Evolutionary conservation across 2,888 invertebrate genomes (phyloP).

Genomic region (Lydus trimaculatus): DNA sequence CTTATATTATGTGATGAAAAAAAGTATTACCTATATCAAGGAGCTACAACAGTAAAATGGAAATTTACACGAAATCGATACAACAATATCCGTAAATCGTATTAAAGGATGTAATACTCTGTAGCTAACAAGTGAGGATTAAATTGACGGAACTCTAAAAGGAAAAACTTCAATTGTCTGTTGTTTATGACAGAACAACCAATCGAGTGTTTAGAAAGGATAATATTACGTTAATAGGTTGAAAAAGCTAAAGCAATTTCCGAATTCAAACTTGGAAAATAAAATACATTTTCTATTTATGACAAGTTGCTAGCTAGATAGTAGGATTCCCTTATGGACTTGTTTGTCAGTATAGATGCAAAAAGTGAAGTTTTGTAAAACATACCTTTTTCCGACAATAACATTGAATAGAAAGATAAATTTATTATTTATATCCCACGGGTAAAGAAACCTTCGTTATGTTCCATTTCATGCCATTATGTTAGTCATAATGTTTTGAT

Average conservation of each 20-base stretch:
- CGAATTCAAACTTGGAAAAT: not conserved
- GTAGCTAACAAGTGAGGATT: constrained; percentile 8
- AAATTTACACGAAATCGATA: constrained; percentile 29
- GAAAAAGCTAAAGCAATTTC: not conserved
- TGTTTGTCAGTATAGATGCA: constrained; percentile 38
- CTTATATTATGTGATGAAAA: not conserved
- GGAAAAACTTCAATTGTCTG: not conserved
- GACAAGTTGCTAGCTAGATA: not conserved
- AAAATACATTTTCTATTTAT: constrained; percentile 3
- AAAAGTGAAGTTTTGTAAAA: constrained; percentile 43
- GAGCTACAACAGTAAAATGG: constrained; percentile 18
- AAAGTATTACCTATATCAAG: constrained; percentile 7
- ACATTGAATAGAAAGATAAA: constrained; percentile 46
- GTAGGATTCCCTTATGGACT: not conserved
- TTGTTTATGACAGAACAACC: not conserved
- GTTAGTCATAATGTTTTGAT: constrained; percentile 41
- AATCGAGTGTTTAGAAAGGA: not conserved
- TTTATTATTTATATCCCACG: constrained; percentile 51
- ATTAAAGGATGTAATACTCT: constrained; percentile 14
- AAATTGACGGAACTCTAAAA: not conserved
- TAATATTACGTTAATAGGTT: constrained; percentile 2
- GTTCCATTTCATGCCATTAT: constrained; percentile 39
- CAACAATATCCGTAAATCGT: constrained; percentile 29
- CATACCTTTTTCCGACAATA: constrained; percentile 46
- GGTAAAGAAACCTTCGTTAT: constrained; percentile 34